A percentile compares a stretch with the other conserved stretches of the same genome.
These are phyloP conservation scores for Antheraea pernyi DNA, from an alignment of 1,140 invertebrate genomes.

Conservation along the genomic window DNA sequence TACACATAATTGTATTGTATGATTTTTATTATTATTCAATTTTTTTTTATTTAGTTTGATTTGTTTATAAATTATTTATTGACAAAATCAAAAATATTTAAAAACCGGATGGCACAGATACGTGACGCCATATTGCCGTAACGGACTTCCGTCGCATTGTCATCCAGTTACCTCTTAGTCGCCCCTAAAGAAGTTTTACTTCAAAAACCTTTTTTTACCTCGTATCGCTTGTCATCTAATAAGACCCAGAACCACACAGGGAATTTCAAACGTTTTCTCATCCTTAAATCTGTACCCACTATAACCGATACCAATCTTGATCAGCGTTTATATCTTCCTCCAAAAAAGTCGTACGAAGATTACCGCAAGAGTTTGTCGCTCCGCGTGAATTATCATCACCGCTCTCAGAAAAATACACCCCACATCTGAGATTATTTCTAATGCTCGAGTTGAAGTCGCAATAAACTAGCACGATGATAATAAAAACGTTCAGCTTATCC, in stretches of 20 bases:
- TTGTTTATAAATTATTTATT: too few relatives aligned
- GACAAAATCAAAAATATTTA: too few relatives aligned
- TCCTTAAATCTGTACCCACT: conserved; percentile 26
- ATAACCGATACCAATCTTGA: conserved; percentile 17
- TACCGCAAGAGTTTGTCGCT: not conserved
- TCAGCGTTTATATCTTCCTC: conserved; percentile 19
- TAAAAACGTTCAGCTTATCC: conserved; percentile 69
- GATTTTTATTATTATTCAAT: too few relatives aligned
- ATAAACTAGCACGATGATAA: conserved; percentile 69
- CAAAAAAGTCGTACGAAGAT: not conserved
- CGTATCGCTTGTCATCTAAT: conserved; percentile 13
- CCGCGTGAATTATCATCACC: not conserved
- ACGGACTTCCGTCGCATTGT: too few relatives aligned
- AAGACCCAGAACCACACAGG: conserved; percentile 50
- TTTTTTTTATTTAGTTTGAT: too few relatives aligned
- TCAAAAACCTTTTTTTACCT: too few relatives aligned
- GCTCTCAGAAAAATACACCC: not conserved
- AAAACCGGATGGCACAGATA: too few relatives aligned
- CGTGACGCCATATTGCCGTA: too few relatives aligned
- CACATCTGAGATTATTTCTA: conserved; percentile 59
- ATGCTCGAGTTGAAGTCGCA: conserved; percentile 59
- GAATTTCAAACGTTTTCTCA: conserved; percentile 50
- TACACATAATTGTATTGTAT: too few relatives aligned
- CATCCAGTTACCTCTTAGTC: too few relatives aligned
- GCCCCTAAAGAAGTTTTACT: too few relatives aligned